Conservation (phyloP, 2,888 invertebrate genomes). For the Andrena minutula region DNA sequence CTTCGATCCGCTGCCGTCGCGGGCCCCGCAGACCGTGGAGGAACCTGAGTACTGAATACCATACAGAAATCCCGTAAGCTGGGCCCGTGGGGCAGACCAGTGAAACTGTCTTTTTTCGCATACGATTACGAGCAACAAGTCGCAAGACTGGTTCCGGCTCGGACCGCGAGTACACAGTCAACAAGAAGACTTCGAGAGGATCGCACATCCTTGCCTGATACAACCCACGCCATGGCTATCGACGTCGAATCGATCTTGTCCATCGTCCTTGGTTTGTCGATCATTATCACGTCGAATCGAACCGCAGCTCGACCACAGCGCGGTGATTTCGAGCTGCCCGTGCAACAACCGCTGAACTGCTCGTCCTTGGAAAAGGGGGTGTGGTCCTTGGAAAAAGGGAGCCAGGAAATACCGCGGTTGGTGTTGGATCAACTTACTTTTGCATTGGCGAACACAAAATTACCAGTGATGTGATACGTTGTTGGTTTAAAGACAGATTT, state of each 20-base stretch:
- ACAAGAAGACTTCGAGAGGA: slow-evolving; percentile 63
- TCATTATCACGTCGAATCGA: slow-evolving; percentile 20
- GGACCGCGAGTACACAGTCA: slow-evolving; percentile 70
- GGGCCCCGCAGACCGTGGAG: background rate
- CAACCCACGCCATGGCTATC: slow-evolving; percentile 66
- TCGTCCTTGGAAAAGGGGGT: background rate
- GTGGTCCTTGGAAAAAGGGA: slow-evolving; percentile 5
- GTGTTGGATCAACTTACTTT: slow-evolving; percentile 1
- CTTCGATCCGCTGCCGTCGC: slow-evolving; percentile 26
- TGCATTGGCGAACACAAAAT: background rate
- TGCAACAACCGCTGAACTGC: background rate
- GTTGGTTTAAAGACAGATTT: background rate
- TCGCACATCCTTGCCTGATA: slow-evolving; percentile 54
- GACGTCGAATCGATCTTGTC: slow-evolving; percentile 49
- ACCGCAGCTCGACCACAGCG: slow-evolving; percentile 32
- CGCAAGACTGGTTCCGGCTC: slow-evolving; percentile 49
- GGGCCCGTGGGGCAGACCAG: slow-evolving; percentile 59
- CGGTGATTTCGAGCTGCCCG: slow-evolving; percentile 10
- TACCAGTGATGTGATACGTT: background rate
- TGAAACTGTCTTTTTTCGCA: slow-evolving; percentile 71
- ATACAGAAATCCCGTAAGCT: slow-evolving; percentile 66
- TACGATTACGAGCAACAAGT: slow-evolving; percentile 53
- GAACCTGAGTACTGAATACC: slow-evolving; percentile 42
- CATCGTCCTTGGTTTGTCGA: slow-evolving; percentile 37
- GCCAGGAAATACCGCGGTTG: slow-evolving; percentile 28